Conservation (phyloP, 2,797 vertebrate genomes). For the Ceyx erithaca region DNA sequence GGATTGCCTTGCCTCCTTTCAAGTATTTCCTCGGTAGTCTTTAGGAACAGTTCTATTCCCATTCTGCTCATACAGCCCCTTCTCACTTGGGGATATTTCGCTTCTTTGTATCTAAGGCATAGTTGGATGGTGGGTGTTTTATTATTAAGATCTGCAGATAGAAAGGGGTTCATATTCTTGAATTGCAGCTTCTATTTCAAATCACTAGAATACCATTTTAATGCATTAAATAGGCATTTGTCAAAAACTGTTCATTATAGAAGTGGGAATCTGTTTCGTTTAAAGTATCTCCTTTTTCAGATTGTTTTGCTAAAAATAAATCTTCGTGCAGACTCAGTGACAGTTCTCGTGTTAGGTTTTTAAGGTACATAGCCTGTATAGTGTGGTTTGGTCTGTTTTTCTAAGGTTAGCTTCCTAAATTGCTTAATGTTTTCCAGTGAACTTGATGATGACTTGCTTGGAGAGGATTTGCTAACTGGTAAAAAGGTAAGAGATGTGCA, state of each 20-base stretch:
- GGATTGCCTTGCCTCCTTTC: not conserved
- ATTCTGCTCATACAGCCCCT: not conserved
- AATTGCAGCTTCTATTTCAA: not conserved
- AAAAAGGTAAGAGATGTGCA: conserved; percentile 89
- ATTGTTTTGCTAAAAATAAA: not conserved
- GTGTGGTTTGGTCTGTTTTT: not conserved
- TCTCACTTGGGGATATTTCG: not conserved
- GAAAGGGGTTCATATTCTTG: not conserved
- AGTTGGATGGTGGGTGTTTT: not conserved
- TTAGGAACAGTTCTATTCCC: not conserved
- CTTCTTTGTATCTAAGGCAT: not conserved
- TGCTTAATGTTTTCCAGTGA: conserved; percentile 82
- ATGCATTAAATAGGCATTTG: not conserved
- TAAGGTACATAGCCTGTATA: rapidly evolving
- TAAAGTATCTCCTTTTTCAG: not conserved
- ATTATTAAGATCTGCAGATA: not conserved
- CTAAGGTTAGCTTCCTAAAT: not conserved
- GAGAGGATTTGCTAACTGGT: conserved; percentile 90
- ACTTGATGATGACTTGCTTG: conserved; percentile 94
- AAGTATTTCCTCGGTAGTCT: not conserved
- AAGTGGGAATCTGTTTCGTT: not conserved
- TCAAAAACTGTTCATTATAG: not conserved
- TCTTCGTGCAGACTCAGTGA: not conserved
- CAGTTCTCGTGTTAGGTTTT: not conserved
- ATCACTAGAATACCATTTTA: not conserved